Conservation (phyloP, 2,113 vertebrate species). For the Jacana jacana region DNA sequence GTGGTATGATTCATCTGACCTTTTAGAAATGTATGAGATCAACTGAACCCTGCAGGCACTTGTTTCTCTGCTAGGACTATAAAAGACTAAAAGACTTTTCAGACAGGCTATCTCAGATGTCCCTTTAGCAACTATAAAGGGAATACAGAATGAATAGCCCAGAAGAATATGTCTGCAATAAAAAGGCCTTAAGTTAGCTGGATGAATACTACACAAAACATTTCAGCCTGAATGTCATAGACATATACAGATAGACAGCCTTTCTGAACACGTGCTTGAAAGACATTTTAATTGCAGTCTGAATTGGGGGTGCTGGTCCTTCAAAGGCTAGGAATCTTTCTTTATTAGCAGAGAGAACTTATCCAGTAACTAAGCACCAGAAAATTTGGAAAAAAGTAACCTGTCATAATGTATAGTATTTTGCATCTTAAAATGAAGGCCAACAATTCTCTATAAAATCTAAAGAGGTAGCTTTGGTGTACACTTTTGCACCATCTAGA, state of each 20-base stretch:
- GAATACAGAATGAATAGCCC: background rate
- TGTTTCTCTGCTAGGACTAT: background rate
- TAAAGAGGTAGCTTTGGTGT: background rate
- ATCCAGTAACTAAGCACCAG: background rate
- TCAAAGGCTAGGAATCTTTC: background rate
- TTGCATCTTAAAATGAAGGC: background rate
- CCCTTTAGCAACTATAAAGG: background rate
- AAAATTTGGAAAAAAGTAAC: background rate
- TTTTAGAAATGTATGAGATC: background rate
- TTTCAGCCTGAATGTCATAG: background rate
- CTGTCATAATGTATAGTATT: background rate
- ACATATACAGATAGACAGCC: background rate
- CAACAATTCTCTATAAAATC: background rate
- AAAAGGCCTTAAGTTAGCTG: background rate
- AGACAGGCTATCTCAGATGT: background rate
- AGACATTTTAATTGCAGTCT: background rate
- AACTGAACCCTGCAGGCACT: background rate
- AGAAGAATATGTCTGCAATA: background rate
- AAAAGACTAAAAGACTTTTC: background rate
- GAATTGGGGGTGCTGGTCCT: background rate
- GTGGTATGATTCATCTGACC: constrained; percentile 2
- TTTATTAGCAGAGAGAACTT: background rate
- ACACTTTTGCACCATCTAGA: background rate
- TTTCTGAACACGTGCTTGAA: background rate
- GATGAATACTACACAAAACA: background rate